These are phyloP conservation scores for Troides aeacus DNA, from an alignment of 2,888 invertebrate genomes.

Conservation along the genomic window DNA sequence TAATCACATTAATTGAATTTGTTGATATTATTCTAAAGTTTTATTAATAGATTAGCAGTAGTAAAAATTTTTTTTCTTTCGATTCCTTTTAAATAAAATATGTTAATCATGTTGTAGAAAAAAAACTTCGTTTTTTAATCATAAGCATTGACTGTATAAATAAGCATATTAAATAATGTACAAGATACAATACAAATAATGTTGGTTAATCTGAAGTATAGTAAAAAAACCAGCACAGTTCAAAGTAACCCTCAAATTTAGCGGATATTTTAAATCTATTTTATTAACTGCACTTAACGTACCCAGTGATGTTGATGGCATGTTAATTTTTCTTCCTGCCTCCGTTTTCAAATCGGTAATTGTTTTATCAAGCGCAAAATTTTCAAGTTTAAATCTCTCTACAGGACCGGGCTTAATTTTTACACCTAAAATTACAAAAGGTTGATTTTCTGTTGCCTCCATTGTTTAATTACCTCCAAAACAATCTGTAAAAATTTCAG, in stretches of 20 bases:
- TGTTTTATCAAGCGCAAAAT: conserved; percentile 81
- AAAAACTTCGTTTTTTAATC: too few relatives aligned
- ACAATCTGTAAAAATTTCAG: neutral
- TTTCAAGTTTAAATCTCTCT: conserved; percentile 73
- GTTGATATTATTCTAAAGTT: neutral
- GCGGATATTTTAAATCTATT: neutral
- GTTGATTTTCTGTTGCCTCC: conserved; percentile 52
- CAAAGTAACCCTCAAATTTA: neutral
- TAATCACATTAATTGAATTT: neutral
- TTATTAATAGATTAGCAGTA: too few relatives aligned
- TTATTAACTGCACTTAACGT: conserved; percentile 30
- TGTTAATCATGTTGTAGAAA: too few relatives aligned
- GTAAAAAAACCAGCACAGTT: neutral
- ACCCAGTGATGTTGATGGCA: conserved; percentile 81
- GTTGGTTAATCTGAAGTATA: neutral
- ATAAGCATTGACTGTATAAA: neutral
- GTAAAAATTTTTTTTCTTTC: too few relatives aligned
- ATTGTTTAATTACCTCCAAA: conserved; percentile 21
- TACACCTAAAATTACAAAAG: conserved; percentile 66
- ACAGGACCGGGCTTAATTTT: conserved; percentile 74
- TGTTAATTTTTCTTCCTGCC: conserved; percentile 78
- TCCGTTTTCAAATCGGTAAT: conserved; percentile 80
- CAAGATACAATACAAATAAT: neutral
- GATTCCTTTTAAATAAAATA: too few relatives aligned
- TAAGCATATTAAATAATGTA: neutral